Conservation (phyloP, 1,140 invertebrate genomes). For the Globodera rostochiensis region DNA sequence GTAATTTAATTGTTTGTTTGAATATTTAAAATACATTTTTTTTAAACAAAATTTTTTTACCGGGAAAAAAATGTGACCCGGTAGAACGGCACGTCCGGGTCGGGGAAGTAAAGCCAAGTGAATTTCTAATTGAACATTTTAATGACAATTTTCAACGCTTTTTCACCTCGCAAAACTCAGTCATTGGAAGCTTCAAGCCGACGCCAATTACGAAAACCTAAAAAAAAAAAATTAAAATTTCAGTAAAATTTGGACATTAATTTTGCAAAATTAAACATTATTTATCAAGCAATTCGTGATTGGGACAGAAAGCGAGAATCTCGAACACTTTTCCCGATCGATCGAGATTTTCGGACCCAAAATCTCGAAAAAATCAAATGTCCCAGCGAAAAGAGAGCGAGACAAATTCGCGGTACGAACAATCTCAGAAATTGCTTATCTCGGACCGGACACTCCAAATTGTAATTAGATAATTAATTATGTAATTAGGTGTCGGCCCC, state of each 20-base stretch:
- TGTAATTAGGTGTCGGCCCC: background rate
- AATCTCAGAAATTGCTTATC: too few relatives aligned
- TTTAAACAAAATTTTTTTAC: constrained; percentile 25
- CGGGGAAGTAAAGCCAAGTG: constrained; percentile 66
- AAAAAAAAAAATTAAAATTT: constrained; percentile 7
- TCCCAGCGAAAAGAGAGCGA: too few relatives aligned
- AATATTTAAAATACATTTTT: too few relatives aligned
- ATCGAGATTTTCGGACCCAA: too few relatives aligned
- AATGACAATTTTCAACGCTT: background rate
- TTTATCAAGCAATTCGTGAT: background rate
- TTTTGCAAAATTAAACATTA: background rate
- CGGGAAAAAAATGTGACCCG: constrained; percentile 63
- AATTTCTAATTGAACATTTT: constrained; percentile 41
- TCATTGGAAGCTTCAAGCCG: constrained; percentile 60
- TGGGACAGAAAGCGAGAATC: background rate
- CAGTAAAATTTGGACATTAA: background rate
- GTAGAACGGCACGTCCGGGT: constrained; percentile 64
- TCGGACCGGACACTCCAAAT: background rate
- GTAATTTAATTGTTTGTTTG: constrained; percentile 51
- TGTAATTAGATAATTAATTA: too few relatives aligned
- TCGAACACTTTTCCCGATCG: background rate
- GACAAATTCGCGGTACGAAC: too few relatives aligned
- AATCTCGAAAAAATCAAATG: too few relatives aligned
- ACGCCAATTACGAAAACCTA: constrained; percentile 64
- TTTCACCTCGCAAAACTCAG: constrained; percentile 48